Evolutionary conservation across 2,888 invertebrate genomes (phyloP).

Genomic region (Charanyca ferruginea): DNA sequence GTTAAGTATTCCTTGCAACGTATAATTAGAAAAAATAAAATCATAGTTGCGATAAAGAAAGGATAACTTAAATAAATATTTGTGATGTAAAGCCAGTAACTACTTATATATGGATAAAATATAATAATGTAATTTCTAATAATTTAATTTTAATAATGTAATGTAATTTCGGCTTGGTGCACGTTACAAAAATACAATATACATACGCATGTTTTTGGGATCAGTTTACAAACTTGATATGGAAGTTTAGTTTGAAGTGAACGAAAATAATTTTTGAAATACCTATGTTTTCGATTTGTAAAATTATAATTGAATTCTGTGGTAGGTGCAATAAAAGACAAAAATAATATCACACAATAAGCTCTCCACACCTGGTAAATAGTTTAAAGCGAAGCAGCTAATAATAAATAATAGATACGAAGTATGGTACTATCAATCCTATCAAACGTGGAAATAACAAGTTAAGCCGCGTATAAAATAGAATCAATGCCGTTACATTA

Average conservation of each 20-base stretch:
- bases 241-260: background rate
- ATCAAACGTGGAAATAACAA: no score
- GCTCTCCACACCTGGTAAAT: conserved; percentile 3
- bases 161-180: background rate
- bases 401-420: conserved; percentile 16
- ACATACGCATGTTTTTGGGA: conserved; percentile 67
- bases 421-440: background rate
- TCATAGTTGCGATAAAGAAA: background rate
- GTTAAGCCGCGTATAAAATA: background rate
- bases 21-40: background rate
- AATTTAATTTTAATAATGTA: no score
- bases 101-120: no score
- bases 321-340: background rate
- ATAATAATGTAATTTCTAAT: no score
- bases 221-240: conserved; percentile 80
- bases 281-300: background rate
- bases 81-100: background rate
- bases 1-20: background rate
- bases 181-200: conserved; percentile 11
- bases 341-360: conserved; percentile 21
- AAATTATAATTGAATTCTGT: background rate
- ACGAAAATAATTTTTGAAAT: background rate
- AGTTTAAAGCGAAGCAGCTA: conserved; percentile 16
- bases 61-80: conserved; percentile 2
- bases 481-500: background rate